Conservation (phyloP, 2,797 vertebrate species). For the Eurystomus glaucurus region DNA sequence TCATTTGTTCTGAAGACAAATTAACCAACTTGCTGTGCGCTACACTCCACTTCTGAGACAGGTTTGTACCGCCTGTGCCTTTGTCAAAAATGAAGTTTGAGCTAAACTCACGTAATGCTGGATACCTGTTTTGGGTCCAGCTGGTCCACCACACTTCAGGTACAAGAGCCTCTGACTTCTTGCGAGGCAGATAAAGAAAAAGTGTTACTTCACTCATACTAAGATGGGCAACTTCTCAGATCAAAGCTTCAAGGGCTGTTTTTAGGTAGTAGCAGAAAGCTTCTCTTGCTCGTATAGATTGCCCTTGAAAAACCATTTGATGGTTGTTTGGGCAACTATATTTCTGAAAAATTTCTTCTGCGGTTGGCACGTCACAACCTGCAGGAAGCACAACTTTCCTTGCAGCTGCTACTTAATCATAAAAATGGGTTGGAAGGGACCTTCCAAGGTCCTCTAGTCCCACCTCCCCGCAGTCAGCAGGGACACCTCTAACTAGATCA, state of each 20-base stretch:
- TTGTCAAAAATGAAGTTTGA: not conserved
- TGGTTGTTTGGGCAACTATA: not conserved
- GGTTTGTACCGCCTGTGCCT: not conserved
- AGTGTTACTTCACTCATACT: not conserved
- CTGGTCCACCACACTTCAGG: not conserved
- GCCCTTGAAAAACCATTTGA: not conserved
- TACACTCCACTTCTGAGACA: not conserved
- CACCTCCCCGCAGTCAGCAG: too few relatives aligned
- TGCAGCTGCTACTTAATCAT: not conserved
- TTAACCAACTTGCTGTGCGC: not conserved
- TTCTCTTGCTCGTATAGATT: not conserved
- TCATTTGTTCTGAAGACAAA: slow-evolving; percentile 63
- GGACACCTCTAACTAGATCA: too few relatives aligned
- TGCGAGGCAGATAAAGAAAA: not conserved
- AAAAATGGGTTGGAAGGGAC: too few relatives aligned
- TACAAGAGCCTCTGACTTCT: not conserved
- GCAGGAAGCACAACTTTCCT: not conserved
- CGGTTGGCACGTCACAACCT: not conserved
- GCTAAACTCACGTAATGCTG: not conserved
- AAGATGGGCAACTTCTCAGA: rapidly evolving
- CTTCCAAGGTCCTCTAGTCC: too few relatives aligned
- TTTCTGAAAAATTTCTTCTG: not conserved
- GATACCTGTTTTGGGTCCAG: not conserved
- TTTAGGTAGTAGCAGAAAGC: not conserved
- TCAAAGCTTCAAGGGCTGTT: not conserved